Evolutionary conservation across 2,113 vertebrate species (phyloP).

Genomic region (Gnathonemus longibarbis): DNA sequence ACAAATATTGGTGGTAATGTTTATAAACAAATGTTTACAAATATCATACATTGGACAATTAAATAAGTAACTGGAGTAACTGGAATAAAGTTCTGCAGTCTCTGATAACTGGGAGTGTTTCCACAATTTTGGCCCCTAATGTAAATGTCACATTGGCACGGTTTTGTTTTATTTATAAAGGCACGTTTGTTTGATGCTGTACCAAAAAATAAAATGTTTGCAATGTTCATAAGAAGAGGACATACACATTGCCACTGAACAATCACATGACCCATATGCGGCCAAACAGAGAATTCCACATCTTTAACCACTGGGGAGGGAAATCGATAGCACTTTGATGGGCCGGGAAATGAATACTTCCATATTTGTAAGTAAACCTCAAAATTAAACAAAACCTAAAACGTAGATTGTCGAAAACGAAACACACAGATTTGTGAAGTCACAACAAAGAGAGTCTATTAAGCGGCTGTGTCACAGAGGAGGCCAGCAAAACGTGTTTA

Average conservation of each 20-base stretch:
- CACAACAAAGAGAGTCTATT: not conserved
- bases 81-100: not conserved
- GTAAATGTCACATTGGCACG: not conserved
- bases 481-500: not conserved
- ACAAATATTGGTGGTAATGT: no score
- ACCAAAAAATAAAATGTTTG: not conserved
- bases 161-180: not conserved
- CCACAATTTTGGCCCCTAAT: not conserved
- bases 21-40: no score
- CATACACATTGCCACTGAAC: not conserved
- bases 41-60: no score
- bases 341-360: not conserved
- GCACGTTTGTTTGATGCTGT: not conserved
- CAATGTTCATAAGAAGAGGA: not conserved
- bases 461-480: not conserved
- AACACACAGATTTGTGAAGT: not conserved
- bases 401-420: not conserved
- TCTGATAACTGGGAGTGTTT: not conserved
- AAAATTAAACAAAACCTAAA: not conserved
- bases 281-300: not conserved
- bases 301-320: not conserved
- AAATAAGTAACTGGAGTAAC: no score
- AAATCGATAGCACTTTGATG: not conserved
- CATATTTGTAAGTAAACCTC: not conserved
- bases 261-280: not conserved